These are phyloP conservation scores for Leptinotarsa haldemani DNA, from an alignment of 2,888 invertebrate genomes.

Conservation along the genomic window DNA sequence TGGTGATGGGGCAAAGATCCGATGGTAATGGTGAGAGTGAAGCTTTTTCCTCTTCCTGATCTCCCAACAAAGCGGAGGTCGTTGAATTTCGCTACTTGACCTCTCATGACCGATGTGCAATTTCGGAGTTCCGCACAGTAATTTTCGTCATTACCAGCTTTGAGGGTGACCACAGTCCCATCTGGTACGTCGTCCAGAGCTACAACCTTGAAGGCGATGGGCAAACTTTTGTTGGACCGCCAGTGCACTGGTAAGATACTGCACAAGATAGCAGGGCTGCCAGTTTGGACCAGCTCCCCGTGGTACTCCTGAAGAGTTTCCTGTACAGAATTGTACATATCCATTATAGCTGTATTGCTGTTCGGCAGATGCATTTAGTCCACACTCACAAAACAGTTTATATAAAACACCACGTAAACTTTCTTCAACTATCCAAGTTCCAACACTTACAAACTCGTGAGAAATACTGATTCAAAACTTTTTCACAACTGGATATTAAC, in stretches of 20 bases:
- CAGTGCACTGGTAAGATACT: conserved; percentile 94
- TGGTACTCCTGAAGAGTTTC: conserved; percentile 88
- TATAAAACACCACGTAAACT: conserved; percentile 39
- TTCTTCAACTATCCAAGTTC: conserved; percentile 30
- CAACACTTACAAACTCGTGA: conserved; percentile 42
- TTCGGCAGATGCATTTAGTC: conserved; percentile 74
- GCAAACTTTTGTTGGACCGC: conserved; percentile 97
- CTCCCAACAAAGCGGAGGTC: conserved; percentile 98
- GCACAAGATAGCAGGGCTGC: conserved; percentile 95
- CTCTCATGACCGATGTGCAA: conserved; percentile 94
- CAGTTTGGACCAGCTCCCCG: conserved; percentile 94
- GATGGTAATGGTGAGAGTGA: conserved; percentile 94
- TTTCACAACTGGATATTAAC: conserved; percentile 64
- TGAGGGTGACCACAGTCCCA: conserved; percentile 92
- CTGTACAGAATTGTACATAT: conserved; percentile 80
- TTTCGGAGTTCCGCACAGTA: conserved; percentile 95
- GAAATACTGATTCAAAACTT: conserved; percentile 59
- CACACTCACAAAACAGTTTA: conserved; percentile 39
- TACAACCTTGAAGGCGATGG: conserved; percentile 95
- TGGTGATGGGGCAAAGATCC: conserved; percentile 80
- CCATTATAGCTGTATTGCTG: conserved; percentile 72
- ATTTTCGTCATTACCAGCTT: conserved; percentile 98
- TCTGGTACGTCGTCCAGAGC: conserved; percentile 93
- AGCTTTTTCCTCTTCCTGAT: conserved; percentile 96
- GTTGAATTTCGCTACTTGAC: conserved; percentile 98